These are phyloP conservation scores for Stenopsyche tienmushanensis DNA, from an alignment of 1,140 invertebrate genomes.

Conservation along the genomic window DNA sequence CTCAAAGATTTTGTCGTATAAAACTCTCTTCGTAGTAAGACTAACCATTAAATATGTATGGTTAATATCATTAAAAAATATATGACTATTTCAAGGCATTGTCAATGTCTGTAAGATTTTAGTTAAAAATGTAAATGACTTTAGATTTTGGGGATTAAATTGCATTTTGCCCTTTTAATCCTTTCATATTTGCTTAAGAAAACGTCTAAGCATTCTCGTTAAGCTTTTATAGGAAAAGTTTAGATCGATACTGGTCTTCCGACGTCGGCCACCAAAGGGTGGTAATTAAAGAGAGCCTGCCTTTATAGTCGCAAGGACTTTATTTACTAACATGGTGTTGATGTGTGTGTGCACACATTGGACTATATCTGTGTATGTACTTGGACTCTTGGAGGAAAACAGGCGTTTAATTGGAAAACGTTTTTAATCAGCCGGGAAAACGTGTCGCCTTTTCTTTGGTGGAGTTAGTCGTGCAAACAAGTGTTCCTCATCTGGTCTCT, in stretches of 20 bases:
- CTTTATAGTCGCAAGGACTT: slow-evolving; percentile 20
- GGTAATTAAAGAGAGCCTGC: slow-evolving; percentile 28
- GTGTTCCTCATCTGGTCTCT: slow-evolving; percentile 25
- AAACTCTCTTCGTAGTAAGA: too few relatives aligned
- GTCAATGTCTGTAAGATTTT: too few relatives aligned
- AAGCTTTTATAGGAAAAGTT: not conserved
- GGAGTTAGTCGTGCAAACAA: slow-evolving; percentile 35
- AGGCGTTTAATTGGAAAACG: slow-evolving; percentile 38
- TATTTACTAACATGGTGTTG: not conserved
- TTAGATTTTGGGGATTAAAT: too few relatives aligned
- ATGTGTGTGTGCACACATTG: not conserved
- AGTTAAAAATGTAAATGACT: too few relatives aligned
- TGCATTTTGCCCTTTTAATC: too few relatives aligned
- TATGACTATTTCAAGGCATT: too few relatives aligned
- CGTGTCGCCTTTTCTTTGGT: slow-evolving; percentile 37
- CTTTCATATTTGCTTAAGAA: too few relatives aligned
- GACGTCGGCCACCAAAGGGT: slow-evolving; percentile 11
- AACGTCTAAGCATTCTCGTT: too few relatives aligned
- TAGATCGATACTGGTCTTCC: not conserved
- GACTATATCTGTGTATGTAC: not conserved
- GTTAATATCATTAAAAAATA: too few relatives aligned
- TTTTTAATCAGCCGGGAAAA: slow-evolving; percentile 37
- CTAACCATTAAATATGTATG: too few relatives aligned
- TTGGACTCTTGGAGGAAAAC: slow-evolving; percentile 26
- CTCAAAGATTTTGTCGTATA: too few relatives aligned